Evolutionary conservation across 2,797 vertebrate species (phyloP).

Genomic region (Psittacula echo): DNA sequence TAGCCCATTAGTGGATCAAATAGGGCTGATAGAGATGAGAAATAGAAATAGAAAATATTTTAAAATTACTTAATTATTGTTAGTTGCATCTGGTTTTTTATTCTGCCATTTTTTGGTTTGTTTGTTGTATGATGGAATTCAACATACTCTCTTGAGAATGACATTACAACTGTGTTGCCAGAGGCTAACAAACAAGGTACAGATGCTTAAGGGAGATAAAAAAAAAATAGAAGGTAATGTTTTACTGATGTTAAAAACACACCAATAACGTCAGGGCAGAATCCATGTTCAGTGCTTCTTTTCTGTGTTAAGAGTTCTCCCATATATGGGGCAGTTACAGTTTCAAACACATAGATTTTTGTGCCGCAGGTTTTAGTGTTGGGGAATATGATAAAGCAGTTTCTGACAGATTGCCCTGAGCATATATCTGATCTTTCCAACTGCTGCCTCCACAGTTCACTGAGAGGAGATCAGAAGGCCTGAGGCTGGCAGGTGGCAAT

Average conservation of each 20-base stretch:
- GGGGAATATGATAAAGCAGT: constrained; percentile 26
- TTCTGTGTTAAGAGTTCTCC: not conserved
- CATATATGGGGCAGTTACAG: not conserved
- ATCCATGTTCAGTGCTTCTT: accelerated
- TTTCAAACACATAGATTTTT: not conserved
- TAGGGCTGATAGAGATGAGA: accelerated
- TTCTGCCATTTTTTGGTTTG: not conserved
- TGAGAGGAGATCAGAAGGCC: constrained; percentile 55
- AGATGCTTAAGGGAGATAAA: not conserved
- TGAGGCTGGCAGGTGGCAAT: constrained; percentile 36
- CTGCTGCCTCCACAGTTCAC: constrained; percentile 6
- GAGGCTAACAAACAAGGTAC: constrained; percentile 3
- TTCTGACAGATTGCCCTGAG: constrained; percentile 62
- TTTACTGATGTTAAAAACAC: not conserved
- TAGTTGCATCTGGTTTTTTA: not conserved
- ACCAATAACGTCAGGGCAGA: accelerated
- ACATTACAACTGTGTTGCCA: not conserved
- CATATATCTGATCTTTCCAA: constrained; percentile 52
- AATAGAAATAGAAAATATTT: not conserved
- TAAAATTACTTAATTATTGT: not conserved
- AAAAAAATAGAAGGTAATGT: not conserved
- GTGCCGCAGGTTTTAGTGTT: not conserved
- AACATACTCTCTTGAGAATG: not conserved
- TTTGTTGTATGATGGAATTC: not conserved
- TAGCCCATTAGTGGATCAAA: not conserved